These are phyloP conservation scores for Herpailurus yagouaroundi DNA, from an alignment of 2,113 vertebrate genomes.

Conservation along the genomic window DNA sequence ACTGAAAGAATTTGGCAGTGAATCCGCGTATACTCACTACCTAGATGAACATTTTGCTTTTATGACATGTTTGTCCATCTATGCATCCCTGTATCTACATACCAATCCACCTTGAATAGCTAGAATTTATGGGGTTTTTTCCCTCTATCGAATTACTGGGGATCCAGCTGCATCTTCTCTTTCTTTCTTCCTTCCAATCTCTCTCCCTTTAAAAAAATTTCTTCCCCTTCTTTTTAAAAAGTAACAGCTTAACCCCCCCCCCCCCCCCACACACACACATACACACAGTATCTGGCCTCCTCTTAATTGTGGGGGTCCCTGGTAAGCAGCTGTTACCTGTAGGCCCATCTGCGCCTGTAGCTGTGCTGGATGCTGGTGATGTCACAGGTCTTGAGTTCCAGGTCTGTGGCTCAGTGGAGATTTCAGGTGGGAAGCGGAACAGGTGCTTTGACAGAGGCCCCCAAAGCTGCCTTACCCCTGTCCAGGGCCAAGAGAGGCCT, in stretches of 20 bases:
- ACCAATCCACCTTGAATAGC: neutral
- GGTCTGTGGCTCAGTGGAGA: neutral
- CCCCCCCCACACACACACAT: fast-evolving
- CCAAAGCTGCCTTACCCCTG: neutral
- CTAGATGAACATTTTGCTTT: neutral
- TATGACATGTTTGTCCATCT: neutral
- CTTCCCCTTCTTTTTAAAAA: neutral
- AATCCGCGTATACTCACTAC: neutral
- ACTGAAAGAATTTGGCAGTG: neutral
- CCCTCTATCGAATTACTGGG: neutral
- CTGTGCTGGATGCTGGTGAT: neutral
- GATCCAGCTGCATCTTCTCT: neutral
- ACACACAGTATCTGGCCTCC: neutral
- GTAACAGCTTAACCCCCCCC: neutral
- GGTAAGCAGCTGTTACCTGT: neutral
- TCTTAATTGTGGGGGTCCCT: neutral
- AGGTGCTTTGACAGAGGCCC: neutral
- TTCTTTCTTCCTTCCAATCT: too few species aligned
- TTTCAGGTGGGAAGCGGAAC: neutral
- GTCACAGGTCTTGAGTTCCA: neutral
- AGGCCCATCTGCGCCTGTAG: neutral
- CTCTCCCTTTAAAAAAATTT: neutral
- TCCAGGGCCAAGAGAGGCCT: neutral
- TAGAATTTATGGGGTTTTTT: neutral
- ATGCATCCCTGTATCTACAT: neutral